Conservation (phyloP, 1,140 invertebrate species). For the Luehdorfia chinensis region DNA sequence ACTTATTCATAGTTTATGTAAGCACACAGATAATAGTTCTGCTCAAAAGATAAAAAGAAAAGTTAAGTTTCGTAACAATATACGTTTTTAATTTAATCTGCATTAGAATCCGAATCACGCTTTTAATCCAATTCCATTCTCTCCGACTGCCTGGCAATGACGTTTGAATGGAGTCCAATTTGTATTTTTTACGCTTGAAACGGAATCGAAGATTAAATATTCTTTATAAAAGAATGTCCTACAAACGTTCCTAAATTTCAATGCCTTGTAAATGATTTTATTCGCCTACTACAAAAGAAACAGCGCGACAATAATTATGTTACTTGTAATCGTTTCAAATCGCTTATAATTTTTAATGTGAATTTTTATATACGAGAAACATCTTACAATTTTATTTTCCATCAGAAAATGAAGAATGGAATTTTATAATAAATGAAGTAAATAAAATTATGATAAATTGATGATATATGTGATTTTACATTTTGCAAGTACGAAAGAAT, state of each 20-base stretch:
- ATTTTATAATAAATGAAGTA: too few species aligned
- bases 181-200: constrained; percentile 16
- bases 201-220: constrained; percentile 15
- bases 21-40: too few species aligned
- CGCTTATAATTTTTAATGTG: too few species aligned
- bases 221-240: constrained; percentile 12
- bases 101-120: constrained; percentile 16
- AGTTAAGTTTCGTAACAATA: constrained; percentile 11
- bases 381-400: too few species aligned
- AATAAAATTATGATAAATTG: too few species aligned
- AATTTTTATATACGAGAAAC: too few species aligned
- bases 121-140: too few species aligned
- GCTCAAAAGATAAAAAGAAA: too few species aligned
- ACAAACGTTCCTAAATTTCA: constrained; percentile 13
- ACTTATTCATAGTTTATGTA: too few species aligned
- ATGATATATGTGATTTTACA: too few species aligned
- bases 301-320: constrained; percentile 11
- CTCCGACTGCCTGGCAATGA: constrained; percentile 2
- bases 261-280: constrained; percentile 6
- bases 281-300: constrained; percentile 3
- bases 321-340: constrained; percentile 12
- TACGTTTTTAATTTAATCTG: constrained; percentile 7
- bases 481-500: too few species aligned
- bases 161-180: constrained; percentile 17
- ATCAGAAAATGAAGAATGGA: too few species aligned